Base-by-base conservation (phyloP, 2,888 invertebrate genomes). In the Kryphioiulus occultus region DNA sequence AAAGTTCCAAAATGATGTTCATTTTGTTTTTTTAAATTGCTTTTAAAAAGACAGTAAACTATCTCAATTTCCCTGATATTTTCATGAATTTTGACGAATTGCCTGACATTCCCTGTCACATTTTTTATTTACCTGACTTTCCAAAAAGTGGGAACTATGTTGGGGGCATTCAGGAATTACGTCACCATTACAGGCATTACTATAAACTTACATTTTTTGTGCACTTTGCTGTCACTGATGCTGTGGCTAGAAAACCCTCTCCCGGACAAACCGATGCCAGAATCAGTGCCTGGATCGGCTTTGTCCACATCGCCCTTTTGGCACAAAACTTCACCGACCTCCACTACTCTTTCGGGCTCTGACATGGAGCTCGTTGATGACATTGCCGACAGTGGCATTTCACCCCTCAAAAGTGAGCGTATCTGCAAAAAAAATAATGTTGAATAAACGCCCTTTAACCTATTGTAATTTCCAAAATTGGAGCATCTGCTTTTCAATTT, bases 191-290 rank as follows among this genome's bases (percentile, higher is more conserved):
- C n/a, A n/a, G n/a, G n/a, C n/a, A n/a, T n/a, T n/a, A 39, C 9
- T 39, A 9, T 5, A 39, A 59, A 12, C 59, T 59, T 59, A 59
- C 59, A n/a, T 59, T 59, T 59, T 59, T 59, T 83, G 32, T 39
- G 35, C 83, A 30, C 39, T 7, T 32, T 17, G 83, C 83, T 83
- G n/a, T 5, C 17, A 5, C 32, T 39, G 39, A 32, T 83, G 19
- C 32, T 83, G 83, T n/a, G 17, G 19, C 83, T 83, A 12, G 83
- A 32, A 35, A 83, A 39, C 4, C 39, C 83, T 19, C 32, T 83
- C 19, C 39, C 82, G 9, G 87, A 87, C 42, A 87, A 82, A 19
- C 32, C 87, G 4, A 87, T 87, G 68, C 87, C 87, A 35, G 87
- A 87, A 87, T 87, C 87, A 15, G 42, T 47, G 22, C 44, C 42